Percentiles rank a stretch among this genome's conserved stretches.
Evolutionary conservation across 1,140 invertebrate genomes (phyloP).

Genomic region (Gryon sp.): DNA sequence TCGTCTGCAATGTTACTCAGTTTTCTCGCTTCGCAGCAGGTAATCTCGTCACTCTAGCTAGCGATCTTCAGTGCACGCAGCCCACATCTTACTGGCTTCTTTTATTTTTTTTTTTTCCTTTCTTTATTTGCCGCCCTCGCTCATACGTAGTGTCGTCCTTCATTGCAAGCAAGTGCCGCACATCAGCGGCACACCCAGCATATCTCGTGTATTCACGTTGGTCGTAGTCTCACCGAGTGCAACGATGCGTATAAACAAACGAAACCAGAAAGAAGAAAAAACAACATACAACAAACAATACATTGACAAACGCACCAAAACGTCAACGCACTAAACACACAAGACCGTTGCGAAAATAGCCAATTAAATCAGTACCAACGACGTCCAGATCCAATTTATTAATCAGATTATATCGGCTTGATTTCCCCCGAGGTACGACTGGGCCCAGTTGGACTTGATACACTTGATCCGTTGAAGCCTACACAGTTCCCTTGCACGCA

Average conservation of each 20-base stretch:
- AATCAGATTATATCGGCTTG: conserved; percentile 79
- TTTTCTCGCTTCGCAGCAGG: conserved; percentile 68
- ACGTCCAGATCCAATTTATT: conserved; percentile 76
- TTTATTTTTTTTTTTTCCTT: no score
- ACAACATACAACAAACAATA: conserved; percentile 46
- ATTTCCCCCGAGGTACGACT: conserved; percentile 76
- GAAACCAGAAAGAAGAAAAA: no score
- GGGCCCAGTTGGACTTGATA: conserved; percentile 65
- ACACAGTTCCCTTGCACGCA: conserved; percentile 67
- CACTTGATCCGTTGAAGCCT: conserved; percentile 74
- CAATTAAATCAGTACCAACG: conserved; percentile 75
- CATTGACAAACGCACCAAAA: conserved; percentile 48
- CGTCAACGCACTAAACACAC: conserved; percentile 22
- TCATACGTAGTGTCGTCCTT: no score
- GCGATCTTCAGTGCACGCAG: conserved; percentile 65
- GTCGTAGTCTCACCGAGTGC: conserved; percentile 33
- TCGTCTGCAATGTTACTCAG: conserved; percentile 63
- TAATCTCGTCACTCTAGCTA: conserved; percentile 67
- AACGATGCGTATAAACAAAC: conserved; percentile 48
- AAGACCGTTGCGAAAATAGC: conserved; percentile 66
- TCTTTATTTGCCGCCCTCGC: conserved; percentile 59
- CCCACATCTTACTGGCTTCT: no score
- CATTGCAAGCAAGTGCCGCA: conserved; percentile 65
- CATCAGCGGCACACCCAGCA: conserved; percentile 64
- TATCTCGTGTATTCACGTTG: conserved; percentile 32